Evolutionary conservation across 2,888 invertebrate species (phyloP), one percentile per base, ranked within the genome.

Genomic region (Yponomeuta evonymella): DNA sequence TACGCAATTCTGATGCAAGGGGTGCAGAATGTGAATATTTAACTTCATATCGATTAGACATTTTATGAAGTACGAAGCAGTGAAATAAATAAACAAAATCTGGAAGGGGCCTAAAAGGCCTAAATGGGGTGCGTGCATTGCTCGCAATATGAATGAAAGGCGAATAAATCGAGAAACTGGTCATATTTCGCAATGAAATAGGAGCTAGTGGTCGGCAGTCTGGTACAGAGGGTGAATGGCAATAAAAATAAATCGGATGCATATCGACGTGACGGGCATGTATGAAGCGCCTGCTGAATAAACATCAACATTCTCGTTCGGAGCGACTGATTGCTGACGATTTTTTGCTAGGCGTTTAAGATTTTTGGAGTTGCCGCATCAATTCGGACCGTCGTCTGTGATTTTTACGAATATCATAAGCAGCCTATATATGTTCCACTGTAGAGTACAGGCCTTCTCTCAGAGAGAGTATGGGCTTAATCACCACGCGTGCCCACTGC

Each of bases 221-320:
- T 63, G 23, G 23, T 63, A 65, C 33, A 33, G 33, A 33, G 29
- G 33, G 65, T 65, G 65, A 65, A 67, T 36, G 36, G 48, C 68
- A 67, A 67, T 67, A 51, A 70, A 70, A 70, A 67, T 70, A 70
- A 67, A 70, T 64, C 70, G 65, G 65, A 65, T 70, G 65, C 70
- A 70, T 70, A 65, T 70, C 36, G 63, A 70, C 70, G 70, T 70
- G 70, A 70, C 48, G 64, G 23, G 64, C 48, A 65, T 70, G 12
- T 30, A 48, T 15, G 36, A 33, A 58, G 12, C 58, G 70, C 70
- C 70, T 70, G 36, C 66, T 70, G 70, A 70, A 70, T 70, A 66
- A 70, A 70, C 67, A 70, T 70, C 70, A 58, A 70, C 64, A 67
- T 67, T 70, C 33, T 66, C 51, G 68, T 29, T 29, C 70, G 65